These are phyloP conservation scores for Pemphigus obesinymphae DNA, from an alignment of 1,140 invertebrate species.

Conservation along the genomic window DNA sequence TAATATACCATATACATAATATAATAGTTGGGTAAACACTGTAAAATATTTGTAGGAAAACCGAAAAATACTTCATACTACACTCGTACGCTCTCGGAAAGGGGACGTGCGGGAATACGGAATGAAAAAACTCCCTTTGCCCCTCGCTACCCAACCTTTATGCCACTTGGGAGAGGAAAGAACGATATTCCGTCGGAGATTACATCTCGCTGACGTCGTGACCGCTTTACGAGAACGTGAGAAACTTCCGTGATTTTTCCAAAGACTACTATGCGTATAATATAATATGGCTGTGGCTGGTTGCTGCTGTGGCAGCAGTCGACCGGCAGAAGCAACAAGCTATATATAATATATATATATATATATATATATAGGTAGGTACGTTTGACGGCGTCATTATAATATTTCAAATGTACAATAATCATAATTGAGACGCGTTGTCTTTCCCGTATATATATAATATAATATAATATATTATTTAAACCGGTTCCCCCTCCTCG, in stretches of 20 bases:
- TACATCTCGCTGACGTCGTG: background rate
- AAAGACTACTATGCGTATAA: background rate
- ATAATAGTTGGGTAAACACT: too few relatives aligned
- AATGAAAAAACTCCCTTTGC: too few relatives aligned
- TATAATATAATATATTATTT: background rate
- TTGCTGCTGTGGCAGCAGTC: background rate
- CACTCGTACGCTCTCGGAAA: too few relatives aligned
- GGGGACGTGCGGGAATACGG: too few relatives aligned
- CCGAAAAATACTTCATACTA: too few relatives aligned
- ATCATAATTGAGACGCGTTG: background rate
- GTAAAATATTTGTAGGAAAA: too few relatives aligned
- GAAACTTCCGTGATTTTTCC: slow-evolving; percentile 6
- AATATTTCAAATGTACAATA: background rate
- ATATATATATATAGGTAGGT: too few relatives aligned
- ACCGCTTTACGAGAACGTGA: slow-evolving; percentile 26
- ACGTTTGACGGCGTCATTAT: background rate
- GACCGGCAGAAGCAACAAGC: background rate
- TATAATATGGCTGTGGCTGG: background rate
- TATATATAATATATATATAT: too few relatives aligned
- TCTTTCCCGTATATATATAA: too few relatives aligned
- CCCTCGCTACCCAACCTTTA: too few relatives aligned
- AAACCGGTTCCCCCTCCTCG: background rate
- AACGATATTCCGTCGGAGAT: background rate
- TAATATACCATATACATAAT: too few relatives aligned
- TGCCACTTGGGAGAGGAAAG: background rate